Base-by-base conservation (phyloP, 2,113 vertebrate species). In the Eulacestoma nigropectus region DNA sequence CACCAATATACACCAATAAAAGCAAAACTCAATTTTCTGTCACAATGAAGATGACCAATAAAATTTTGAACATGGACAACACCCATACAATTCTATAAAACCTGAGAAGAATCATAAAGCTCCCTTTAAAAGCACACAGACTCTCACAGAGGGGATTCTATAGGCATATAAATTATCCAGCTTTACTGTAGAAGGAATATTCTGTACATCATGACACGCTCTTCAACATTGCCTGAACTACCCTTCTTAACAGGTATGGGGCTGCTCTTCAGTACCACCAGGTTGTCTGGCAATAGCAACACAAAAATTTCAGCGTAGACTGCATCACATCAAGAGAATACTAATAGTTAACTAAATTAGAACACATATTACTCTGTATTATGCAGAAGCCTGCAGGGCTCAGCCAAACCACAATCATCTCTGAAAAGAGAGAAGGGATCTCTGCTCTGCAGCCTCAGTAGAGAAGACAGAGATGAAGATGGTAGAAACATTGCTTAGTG, bases 21-120 rank as follows among this genome's bases (percentile, higher is more conserved):
- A 94, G n/a, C 1, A 7, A 94, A 96, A 93, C 78, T 87, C 78
- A 80, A 77, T 96, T 93, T 96, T 97, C 87, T 90, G 76, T 91
- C 90, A 83, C 75, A 74, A 81, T 63, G 76, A 94, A 86, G 72
- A 81, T 30, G n/a, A 60, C 74, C 57, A 84, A 81, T 95, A 92
- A 95, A 86, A 80, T 84, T 77, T 83, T 91, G 89, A 85, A 52
- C 42, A 6, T 22, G 39, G 82, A 63, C 75, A 95, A 93, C 75
- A 85, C 67, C 46, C 82, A 59, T 67, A 47, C 35, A 42, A 57
- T 91, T 95, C 72, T 44, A 70, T 80, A 91, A 87, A 88, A 94
- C 55, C 67, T 69, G 33, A 79, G 29, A 0, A 11, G 67, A 91
- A 91, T 74, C 72, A 95, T 77, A 91, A 94, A 80, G 44, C 19